A percentile compares a stretch with the other conserved stretches of the same genome.
Conservation (phyloP, 1,140 invertebrate species). For the Mercenaria mercenaria region DNA sequence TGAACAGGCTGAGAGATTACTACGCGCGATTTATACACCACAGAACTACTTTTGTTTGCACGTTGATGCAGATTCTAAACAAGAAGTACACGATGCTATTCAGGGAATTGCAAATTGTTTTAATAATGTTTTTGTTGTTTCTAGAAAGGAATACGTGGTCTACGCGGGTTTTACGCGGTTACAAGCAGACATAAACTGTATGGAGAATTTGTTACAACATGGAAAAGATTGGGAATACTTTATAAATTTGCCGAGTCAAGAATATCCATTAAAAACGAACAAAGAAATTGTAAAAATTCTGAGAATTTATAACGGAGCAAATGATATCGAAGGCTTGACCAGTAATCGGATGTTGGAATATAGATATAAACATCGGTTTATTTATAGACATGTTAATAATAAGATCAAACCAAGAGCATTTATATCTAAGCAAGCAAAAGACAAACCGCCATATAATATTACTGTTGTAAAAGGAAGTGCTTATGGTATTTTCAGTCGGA, state of each 20-base stretch:
- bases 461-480: conserved; percentile 80
- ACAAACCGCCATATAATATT: conserved; percentile 74
- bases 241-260: conserved; percentile 78
- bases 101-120: conserved; percentile 77
- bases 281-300: conserved; percentile 78
- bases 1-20: conserved; percentile 81
- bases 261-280: conserved; percentile 81
- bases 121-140: conserved; percentile 78
- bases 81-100: conserved; percentile 69
- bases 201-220: conserved; percentile 70
- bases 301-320: conserved; percentile 75
- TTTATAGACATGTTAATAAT: conserved; percentile 58
- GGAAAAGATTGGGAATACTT: conserved; percentile 77
- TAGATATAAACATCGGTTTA: conserved; percentile 51
- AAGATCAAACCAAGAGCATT: not conserved
- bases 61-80: conserved; percentile 76
- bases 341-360: conserved; percentile 12
- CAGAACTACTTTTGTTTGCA: conserved; percentile 85
- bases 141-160: conserved; percentile 69
- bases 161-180: conserved; percentile 73
- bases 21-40: conserved; percentile 82
- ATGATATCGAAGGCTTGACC: conserved; percentile 72
- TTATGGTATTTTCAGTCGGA: conserved; percentile 78
- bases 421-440: conserved; percentile 58
- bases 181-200: conserved; percentile 78